A percentile compares a stretch with the other conserved stretches of the same genome.
These are phyloP conservation scores for Elephantulus edwardii DNA, from an alignment of 2,113 vertebrate species.

Conservation along the genomic window DNA sequence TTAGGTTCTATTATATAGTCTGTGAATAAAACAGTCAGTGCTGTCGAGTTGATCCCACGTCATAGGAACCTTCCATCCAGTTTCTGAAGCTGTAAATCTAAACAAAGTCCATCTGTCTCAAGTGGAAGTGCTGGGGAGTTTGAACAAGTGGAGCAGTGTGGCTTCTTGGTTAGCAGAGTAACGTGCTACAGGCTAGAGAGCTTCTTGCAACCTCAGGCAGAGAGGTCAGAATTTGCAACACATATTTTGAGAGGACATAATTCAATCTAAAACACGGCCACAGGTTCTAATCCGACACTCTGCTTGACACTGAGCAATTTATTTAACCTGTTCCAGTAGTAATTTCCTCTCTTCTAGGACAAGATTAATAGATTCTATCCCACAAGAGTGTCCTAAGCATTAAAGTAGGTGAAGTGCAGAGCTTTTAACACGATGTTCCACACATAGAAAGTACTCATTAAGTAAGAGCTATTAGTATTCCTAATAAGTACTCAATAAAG, in stretches of 20 bases:
- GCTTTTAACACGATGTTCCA: background rate
- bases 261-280: background rate
- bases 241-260: background rate
- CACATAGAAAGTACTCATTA: background rate
- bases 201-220: too few relatives aligned
- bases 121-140: too few relatives aligned
- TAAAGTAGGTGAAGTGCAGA: slow-evolving; percentile 27
- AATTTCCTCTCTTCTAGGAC: slow-evolving; percentile 41
- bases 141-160: too few relatives aligned
- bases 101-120: too few relatives aligned
- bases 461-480: slow-evolving; percentile 29
- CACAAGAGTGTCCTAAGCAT: background rate
- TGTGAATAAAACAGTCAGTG: too few relatives aligned
- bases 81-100: too few relatives aligned
- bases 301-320: background rate
- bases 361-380: slow-evolving; percentile 40
- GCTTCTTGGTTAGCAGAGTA: too few relatives aligned
- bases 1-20: too few relatives aligned
- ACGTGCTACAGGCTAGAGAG: too few relatives aligned
- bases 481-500: slow-evolving; percentile 31
- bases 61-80: too few relatives aligned
- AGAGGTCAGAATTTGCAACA: too few relatives aligned
- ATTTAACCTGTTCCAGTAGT: background rate
- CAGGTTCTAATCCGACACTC: slow-evolving; percentile 22
- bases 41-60: too few relatives aligned